Conservation (phyloP, 2,797 vertebrate genomes). For the Alosa sapidissima region DNA sequence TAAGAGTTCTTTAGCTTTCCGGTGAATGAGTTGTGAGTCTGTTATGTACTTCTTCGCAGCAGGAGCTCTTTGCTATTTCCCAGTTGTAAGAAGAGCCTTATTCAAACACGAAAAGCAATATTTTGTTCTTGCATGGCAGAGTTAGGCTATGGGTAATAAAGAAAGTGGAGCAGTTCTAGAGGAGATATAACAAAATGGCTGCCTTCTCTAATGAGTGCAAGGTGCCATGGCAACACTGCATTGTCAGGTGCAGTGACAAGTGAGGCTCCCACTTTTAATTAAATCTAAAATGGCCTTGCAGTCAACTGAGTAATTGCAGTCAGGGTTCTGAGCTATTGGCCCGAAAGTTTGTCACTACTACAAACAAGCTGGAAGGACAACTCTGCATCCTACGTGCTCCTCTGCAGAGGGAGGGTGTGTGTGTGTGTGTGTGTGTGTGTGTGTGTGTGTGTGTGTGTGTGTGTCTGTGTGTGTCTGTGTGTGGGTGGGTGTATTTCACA, state of each 20-base stretch:
- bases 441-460: not conserved
- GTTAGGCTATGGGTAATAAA: slow-evolving; percentile 6
- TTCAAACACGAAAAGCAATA: not conserved
- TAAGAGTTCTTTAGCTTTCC: not conserved
- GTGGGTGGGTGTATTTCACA: not conserved
- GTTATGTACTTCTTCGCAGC: too few relatives aligned
- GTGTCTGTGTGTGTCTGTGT: not conserved
- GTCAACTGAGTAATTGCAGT: slow-evolving; percentile 47
- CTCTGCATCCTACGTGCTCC: slow-evolving; percentile 11
- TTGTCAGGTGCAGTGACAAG: slow-evolving; percentile 44
- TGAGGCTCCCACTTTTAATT: slow-evolving; percentile 51
- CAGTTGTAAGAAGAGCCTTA: not conserved
- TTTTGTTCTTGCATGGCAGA: slow-evolving; percentile 14
- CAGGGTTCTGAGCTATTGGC: slow-evolving; percentile 37
- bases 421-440: not conserved
- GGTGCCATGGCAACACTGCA: not conserved
- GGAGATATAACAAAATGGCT: slow-evolving; percentile 31
- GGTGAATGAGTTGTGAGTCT: not conserved
- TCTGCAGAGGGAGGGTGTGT: not conserved
- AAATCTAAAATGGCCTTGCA: slow-evolving; percentile 48
- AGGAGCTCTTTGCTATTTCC: not conserved
- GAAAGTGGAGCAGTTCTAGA: not conserved
- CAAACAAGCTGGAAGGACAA: slow-evolving; percentile 22
- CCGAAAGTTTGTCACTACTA: slow-evolving; percentile 35
- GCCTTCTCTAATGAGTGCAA: slow-evolving; percentile 29